These are phyloP conservation scores for Chelonia mydas DNA, from an alignment of 2,797 vertebrate species.

Conservation along the genomic window DNA sequence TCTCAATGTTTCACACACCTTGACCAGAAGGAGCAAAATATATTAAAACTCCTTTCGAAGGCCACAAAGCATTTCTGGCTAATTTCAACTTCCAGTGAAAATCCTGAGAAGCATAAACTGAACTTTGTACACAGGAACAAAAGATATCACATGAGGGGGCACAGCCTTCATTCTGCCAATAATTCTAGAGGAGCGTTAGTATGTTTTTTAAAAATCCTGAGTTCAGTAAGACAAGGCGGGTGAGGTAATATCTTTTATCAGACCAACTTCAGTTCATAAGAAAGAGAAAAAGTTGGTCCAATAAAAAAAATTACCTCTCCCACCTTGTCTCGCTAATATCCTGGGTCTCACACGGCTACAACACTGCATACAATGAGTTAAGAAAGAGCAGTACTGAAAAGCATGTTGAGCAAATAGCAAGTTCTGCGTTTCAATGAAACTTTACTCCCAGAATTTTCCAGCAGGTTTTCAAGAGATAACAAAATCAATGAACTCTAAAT, in stretches of 20 bases:
- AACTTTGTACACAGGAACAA: background rate
- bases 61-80: background rate
- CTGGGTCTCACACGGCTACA: background rate
- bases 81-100: background rate
- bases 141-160: background rate
- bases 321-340: background rate
- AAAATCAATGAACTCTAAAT: background rate
- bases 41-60: background rate
- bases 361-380: background rate
- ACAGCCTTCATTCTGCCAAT: background rate
- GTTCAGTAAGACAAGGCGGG: background rate
- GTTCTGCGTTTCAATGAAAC: background rate
- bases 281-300: background rate
- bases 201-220: background rate
- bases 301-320: background rate
- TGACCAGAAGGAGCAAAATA: background rate
- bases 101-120: background rate
- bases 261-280: background rate
- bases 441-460: background rate
- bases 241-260: background rate
- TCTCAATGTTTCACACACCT: background rate
- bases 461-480: background rate
- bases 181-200: background rate
- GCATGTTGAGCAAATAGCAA: background rate
- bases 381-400: background rate